Evolutionary conservation across 2,888 invertebrate species (phyloP).

Genomic region (Morpho helenor): DNA sequence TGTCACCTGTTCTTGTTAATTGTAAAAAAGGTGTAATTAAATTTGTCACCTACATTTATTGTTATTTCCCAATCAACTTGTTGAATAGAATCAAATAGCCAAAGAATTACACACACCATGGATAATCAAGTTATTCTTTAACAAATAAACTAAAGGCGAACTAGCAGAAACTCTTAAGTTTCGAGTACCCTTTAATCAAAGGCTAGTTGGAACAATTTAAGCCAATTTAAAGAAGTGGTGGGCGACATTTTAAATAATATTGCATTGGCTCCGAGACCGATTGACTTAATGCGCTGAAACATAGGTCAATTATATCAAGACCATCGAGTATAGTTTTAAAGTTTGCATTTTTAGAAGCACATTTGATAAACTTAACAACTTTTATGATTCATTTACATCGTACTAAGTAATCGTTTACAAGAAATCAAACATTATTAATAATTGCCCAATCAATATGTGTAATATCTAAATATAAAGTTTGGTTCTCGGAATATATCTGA

Average conservation of each 20-base stretch:
- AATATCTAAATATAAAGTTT: conserved; percentile 31
- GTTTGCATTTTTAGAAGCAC: too few relatives aligned
- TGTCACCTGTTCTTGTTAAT: too few relatives aligned
- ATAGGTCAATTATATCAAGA: conserved; percentile 48
- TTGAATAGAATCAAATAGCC: too few relatives aligned
- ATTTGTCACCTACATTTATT: too few relatives aligned
- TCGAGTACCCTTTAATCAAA: conserved; percentile 57
- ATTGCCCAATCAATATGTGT: conserved; percentile 28
- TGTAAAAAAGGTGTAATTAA: too few relatives aligned
- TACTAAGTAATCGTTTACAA: conserved; percentile 6
- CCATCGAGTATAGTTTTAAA: conserved; percentile 3
- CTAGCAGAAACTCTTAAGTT: conserved; percentile 16
- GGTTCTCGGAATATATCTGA: conserved; percentile 45
- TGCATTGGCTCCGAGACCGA: conserved; percentile 39
- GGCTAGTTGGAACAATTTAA: conserved; percentile 60
- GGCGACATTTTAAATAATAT: conserved; percentile 45
- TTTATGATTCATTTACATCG: too few relatives aligned
- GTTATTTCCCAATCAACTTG: too few relatives aligned
- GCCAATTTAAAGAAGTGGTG: conserved; percentile 56
- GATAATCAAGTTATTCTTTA: too few relatives aligned
- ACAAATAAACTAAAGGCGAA: background rate
- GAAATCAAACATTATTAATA: conserved; percentile 38
- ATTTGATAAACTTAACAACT: too few relatives aligned
- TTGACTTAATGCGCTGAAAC: conserved; percentile 40
- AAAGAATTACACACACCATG: too few relatives aligned